A percentile compares a stretch with the other conserved stretches of the same genome.
These are phyloP conservation scores for Myiotriccus ornatus DNA, from an alignment of 2,797 vertebrate species.

Conservation along the genomic window DNA sequence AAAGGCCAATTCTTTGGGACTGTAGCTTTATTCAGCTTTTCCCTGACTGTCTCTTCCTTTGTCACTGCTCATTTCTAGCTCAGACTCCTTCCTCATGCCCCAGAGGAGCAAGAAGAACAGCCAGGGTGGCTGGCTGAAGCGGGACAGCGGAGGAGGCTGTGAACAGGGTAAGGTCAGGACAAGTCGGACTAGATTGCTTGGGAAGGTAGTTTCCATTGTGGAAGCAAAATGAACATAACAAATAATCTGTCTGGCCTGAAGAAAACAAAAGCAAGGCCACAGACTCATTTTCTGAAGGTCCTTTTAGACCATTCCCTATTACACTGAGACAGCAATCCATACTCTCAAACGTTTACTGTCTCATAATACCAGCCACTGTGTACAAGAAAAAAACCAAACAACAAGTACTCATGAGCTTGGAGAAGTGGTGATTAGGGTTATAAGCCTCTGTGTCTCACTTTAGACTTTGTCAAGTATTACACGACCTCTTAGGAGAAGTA, in stretches of 20 bases:
- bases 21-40: not conserved
- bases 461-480: not conserved
- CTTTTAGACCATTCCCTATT: not conserved
- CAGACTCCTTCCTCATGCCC: not conserved
- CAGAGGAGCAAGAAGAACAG: not conserved
- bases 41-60: not conserved
- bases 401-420: not conserved
- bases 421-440: not conserved
- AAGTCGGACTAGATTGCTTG: not conserved
- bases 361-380: not conserved
- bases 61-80: not conserved
- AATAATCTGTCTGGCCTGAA: not conserved
- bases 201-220: not conserved
- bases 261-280: not conserved
- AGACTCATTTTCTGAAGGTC: not conserved
- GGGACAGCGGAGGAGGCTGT: not conserved
- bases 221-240: not conserved
- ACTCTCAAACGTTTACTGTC: not conserved
- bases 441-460: not conserved
- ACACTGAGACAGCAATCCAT: not conserved
- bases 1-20: not conserved
- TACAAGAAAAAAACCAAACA: not conserved
- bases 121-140: not conserved
- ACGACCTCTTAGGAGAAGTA: not conserved
- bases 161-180: not conserved